Evolutionary conservation across 2,797 vertebrate species (phyloP).

Genomic region (Peromyscus melanophrys): DNA sequence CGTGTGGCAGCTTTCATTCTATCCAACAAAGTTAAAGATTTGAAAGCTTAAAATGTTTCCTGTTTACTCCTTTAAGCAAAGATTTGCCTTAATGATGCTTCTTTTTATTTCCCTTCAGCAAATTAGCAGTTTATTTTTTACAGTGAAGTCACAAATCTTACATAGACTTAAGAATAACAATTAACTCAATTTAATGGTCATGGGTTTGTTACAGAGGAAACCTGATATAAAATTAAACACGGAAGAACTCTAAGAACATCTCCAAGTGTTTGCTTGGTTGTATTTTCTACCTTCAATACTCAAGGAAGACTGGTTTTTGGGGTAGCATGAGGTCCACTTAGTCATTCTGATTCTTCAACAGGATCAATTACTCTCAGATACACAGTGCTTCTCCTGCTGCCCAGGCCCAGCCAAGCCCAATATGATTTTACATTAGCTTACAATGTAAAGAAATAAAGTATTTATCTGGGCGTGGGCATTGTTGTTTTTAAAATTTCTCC

Average conservation of each 20-base stretch:
- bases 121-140: constrained; percentile 52
- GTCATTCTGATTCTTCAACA: constrained; percentile 35
- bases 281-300: constrained; percentile 40
- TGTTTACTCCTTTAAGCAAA: constrained; percentile 45
- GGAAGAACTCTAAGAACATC: constrained; percentile 59
- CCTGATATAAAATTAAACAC: constrained; percentile 64
- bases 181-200: constrained; percentile 42
- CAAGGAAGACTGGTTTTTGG: constrained; percentile 62
- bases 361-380: constrained; percentile 39
- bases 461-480: background rate
- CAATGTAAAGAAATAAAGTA: constrained; percentile 27
- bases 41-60: constrained; percentile 45
- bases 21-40: background rate
- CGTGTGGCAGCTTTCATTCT: background rate
- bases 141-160: constrained; percentile 46
- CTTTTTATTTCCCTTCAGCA: constrained; percentile 42
- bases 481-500: background rate
- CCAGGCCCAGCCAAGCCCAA: background rate
- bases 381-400: background rate
- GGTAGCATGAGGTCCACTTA: constrained; percentile 36
- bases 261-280: constrained; percentile 61
- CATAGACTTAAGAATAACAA: constrained; percentile 60
- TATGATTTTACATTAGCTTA: constrained; percentile 61
- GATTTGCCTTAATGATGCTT: constrained; percentile 41
- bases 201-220: constrained; percentile 59